Conservation (phyloP, 2,113 vertebrate genomes). For the Mixornis gularis region DNA sequence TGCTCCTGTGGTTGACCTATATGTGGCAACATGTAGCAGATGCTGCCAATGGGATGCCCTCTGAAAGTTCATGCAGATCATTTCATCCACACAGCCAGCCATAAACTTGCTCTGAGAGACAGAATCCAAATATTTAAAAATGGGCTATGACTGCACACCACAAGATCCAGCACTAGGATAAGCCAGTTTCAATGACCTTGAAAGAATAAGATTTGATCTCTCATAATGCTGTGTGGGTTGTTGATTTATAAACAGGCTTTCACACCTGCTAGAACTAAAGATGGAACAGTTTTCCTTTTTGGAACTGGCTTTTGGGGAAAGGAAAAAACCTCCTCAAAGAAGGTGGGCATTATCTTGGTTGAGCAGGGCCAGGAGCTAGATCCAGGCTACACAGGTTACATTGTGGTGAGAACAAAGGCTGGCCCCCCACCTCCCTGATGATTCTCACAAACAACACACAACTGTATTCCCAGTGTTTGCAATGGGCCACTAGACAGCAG, state of each 20-base stretch:
- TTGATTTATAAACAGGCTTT: neutral
- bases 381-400: fast-evolving
- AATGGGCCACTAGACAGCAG: neutral
- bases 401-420: neutral
- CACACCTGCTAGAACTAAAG: neutral
- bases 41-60: neutral
- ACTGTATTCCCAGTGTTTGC: neutral
- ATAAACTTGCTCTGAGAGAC: neutral
- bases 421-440: neutral
- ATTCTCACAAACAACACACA: neutral
- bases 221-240: neutral
- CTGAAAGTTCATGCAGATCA: neutral
- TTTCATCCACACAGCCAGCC: neutral
- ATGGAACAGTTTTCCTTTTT: neutral
- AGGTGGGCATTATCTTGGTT: neutral
- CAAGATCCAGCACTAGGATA: neutral
- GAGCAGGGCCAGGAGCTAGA: neutral
- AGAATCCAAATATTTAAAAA: neutral
- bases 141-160: neutral
- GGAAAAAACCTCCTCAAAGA: neutral
- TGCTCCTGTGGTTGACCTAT: fast-evolving
- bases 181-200: neutral
- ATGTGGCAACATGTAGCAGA: fast-evolving
- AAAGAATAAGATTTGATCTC: neutral
- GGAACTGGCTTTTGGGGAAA: neutral